Conservation (phyloP, 1,140 invertebrate species). For the Ylistrum balloti region DNA sequence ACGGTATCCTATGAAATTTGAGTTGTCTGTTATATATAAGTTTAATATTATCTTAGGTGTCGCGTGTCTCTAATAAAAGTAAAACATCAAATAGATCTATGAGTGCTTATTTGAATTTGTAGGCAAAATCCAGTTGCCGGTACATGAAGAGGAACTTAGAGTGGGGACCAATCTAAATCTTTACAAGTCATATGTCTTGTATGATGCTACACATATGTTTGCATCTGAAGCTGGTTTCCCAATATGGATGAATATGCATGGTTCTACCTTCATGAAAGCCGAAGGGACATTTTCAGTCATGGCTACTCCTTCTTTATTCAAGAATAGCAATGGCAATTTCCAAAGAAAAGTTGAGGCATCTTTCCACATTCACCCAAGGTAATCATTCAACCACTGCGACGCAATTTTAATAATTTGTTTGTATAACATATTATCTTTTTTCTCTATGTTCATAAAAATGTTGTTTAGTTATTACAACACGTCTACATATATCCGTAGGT, state of each 20-base stretch:
- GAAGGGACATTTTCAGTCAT: slow-evolving; percentile 42
- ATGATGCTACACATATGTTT: slow-evolving; percentile 47
- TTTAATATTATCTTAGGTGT: too few species aligned
- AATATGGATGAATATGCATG: slow-evolving; percentile 47
- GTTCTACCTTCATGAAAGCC: slow-evolving; percentile 44
- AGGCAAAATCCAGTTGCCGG: neutral
- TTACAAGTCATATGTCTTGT: slow-evolving; percentile 42
- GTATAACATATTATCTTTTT: too few species aligned
- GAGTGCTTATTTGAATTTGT: too few species aligned
- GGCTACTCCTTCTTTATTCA: slow-evolving; percentile 41
- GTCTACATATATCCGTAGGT: too few species aligned
- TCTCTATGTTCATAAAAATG: too few species aligned
- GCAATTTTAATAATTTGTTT: neutral
- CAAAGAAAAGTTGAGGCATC: neutral
- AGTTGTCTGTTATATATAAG: too few species aligned
- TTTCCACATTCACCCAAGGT: slow-evolving; percentile 50
- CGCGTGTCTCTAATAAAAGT: too few species aligned
- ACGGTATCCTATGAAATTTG: too few species aligned
- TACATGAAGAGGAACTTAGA: neutral
- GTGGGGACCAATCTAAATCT: slow-evolving; percentile 38
- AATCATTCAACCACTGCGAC: neutral
- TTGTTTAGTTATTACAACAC: too few species aligned
- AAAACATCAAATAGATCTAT: too few species aligned
- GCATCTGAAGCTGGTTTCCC: slow-evolving; percentile 57
- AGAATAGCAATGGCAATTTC: neutral